Evolutionary conservation across 92 coral and sea anemone species (phyloP), one percentile per base, ranked within the genome.

Genomic region (Paragorgia papillata): DNA sequence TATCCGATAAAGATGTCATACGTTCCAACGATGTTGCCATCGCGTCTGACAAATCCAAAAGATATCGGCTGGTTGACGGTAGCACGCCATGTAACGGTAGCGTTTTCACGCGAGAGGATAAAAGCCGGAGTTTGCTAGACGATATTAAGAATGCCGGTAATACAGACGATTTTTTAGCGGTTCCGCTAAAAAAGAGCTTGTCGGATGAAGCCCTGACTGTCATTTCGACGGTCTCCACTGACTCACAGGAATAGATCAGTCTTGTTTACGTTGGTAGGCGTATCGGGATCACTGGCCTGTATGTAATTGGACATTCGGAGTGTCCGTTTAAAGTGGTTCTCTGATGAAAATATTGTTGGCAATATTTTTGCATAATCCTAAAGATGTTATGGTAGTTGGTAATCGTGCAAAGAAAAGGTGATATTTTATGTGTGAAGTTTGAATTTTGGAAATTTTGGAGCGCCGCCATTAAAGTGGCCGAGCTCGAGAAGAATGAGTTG

Each of bases 61-160:
- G 51, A 31, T 10, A 35, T 9, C 53, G 58, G 34, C 19, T 33
- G 32, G 41, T 59, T 18, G 37, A 35, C 41, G 59, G 54, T 9
- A 48, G 58, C 75, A 22, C 58, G 17, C 6, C 48, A 14, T 53
- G 78, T 18, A 54, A 54, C 43, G 64, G 64, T 20, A 35, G 64
- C n/a, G 78, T 53, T 3, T 55, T 35, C 29, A 1, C 33, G 9
- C 46, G 64, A 9, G 63, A 33, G 50, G 64, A 54, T 20, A 71
- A 26, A 18, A 31, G 63, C 32, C 64, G 78, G 6, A 71, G 78
- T 51, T 53, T 71, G 24, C n/a, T 71, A 2, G 78, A 71, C 30
- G 51, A 71, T 22, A 71, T 71, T 12, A 71, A 55, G 57, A 71
- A 71, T 35, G 19, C 78, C 0, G 78, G 78, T 22, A 71, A 71